Conservation (phyloP, 2,113 vertebrate genomes). For the Nothoprocta pentlandii region DNA sequence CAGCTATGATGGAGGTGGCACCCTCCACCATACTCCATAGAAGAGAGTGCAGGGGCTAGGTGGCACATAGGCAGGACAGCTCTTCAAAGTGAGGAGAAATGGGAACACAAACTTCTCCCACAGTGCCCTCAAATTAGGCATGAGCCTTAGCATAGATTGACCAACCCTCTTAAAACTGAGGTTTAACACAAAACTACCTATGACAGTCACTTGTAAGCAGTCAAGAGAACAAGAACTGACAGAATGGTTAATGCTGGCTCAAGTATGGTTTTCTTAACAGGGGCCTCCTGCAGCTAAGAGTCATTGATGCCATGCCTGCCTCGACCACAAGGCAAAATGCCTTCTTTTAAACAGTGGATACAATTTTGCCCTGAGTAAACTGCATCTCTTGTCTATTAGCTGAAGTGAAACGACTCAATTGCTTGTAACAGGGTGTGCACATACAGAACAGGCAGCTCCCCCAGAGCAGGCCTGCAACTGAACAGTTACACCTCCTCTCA, state of each 20-base stretch:
- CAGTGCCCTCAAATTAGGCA: accelerated
- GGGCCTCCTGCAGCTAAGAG: not conserved
- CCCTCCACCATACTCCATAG: not conserved
- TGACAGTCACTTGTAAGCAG: not conserved
- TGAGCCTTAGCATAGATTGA: not conserved
- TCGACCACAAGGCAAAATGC: not conserved
- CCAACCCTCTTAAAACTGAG: not conserved
- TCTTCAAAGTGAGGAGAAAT: not conserved
- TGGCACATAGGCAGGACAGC: not conserved
- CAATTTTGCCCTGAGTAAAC: not conserved
- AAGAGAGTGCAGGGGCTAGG: not conserved
- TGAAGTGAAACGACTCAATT: not conserved
- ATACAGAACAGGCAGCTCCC: not conserved
- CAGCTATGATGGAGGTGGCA: not conserved
- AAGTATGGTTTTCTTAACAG: not conserved
- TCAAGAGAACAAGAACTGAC: not conserved
- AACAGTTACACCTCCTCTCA: not conserved
- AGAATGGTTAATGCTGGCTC: not conserved
- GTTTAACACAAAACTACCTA: not conserved
- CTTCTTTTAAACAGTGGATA: not conserved
- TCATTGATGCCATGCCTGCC: not conserved
- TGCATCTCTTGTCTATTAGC: not conserved
- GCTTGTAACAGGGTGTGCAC: not conserved
- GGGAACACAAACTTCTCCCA: not conserved
- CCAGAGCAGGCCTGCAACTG: not conserved